Evolutionary conservation across 2,113 vertebrate species (phyloP).

Genomic region (Pollachius pollachius): DNA sequence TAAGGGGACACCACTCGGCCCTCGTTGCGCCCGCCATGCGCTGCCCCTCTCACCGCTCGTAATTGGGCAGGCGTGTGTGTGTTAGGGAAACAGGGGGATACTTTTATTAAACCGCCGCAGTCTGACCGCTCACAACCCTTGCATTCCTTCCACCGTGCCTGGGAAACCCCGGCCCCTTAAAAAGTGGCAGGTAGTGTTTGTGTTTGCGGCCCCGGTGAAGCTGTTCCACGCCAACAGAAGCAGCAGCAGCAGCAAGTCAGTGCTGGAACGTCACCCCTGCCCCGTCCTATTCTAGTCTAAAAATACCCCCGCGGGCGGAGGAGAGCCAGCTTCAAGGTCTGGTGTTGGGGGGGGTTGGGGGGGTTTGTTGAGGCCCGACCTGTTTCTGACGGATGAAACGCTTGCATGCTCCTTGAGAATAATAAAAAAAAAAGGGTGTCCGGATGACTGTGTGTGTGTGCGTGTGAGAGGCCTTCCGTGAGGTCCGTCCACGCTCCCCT

Average conservation of each 20-base stretch:
- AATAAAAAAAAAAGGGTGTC: no score
- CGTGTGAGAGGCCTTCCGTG: no score
- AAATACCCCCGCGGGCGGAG: neutral
- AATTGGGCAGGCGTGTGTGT: conserved; percentile 30
- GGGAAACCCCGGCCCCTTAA: neutral
- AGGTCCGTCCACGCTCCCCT: no score
- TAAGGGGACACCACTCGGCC: conserved; percentile 25
- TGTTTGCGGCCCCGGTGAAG: conserved; percentile 1
- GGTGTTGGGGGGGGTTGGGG: neutral
- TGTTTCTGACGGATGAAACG: neutral
- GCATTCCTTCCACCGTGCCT: neutral
- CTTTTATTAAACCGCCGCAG: neutral
- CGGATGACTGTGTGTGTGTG: no score
- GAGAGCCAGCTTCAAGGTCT: neutral
- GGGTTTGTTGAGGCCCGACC: neutral
- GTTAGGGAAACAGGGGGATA: conserved; percentile 13
- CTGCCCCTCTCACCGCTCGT: conserved; percentile 24
- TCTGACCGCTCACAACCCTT: conserved; percentile 28
- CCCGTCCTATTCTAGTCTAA: neutral
- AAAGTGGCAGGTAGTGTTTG: neutral
- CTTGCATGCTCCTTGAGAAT: no score
- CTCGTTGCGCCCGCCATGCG: conserved; percentile 26
- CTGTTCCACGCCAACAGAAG: neutral
- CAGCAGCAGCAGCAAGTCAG: neutral
- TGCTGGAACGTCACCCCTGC: neutral